A percentile compares a stretch with the other conserved stretches of the same genome.
Conservation (phyloP, 2,888 invertebrate genomes). For the Stenchaetothrips biformis region DNA sequence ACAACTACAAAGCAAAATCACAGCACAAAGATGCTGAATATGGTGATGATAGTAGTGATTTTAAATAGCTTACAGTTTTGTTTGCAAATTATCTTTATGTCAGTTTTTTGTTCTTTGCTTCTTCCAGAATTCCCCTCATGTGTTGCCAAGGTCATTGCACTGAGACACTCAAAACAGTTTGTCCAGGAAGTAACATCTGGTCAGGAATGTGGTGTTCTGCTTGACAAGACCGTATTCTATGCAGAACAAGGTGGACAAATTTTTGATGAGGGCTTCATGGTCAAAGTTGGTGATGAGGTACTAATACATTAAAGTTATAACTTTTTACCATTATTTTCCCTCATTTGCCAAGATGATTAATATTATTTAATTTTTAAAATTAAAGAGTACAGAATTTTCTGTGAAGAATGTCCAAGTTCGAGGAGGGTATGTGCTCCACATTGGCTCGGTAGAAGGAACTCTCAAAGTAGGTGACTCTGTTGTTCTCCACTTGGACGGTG, state of each 20-base stretch:
- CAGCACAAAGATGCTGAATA: constrained; percentile 67
- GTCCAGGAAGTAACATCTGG: constrained; percentile 76
- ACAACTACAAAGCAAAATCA: constrained; percentile 66
- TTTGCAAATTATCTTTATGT: not conserved
- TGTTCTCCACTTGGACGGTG: constrained; percentile 73
- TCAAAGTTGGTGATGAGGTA: constrained; percentile 72
- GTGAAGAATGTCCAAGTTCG: constrained; percentile 85
- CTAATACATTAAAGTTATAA: not conserved
- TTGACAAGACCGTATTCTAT: constrained; percentile 93
- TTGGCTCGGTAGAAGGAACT: constrained; percentile 79
- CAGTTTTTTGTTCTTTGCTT: constrained; percentile 25
- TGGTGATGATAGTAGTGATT: constrained; percentile 43
- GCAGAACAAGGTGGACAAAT: constrained; percentile 99
- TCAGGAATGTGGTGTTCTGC: constrained; percentile 83
- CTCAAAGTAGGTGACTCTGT: constrained; percentile 82
- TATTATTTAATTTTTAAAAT: constrained; percentile 28
- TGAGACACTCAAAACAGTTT: constrained; percentile 77
- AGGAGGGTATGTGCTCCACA: constrained; percentile 92
- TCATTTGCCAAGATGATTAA: not conserved
- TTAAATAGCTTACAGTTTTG: constrained; percentile 9
- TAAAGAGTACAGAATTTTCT: constrained; percentile 73
- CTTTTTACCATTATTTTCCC: constrained; percentile 8
- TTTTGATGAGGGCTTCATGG: constrained; percentile 89
- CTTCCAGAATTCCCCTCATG: constrained; percentile 61
- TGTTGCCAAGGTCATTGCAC: constrained; percentile 71